Evolutionary conservation across 1,140 invertebrate genomes (phyloP).

Genomic region (Temnothorax curvispinosus): DNA sequence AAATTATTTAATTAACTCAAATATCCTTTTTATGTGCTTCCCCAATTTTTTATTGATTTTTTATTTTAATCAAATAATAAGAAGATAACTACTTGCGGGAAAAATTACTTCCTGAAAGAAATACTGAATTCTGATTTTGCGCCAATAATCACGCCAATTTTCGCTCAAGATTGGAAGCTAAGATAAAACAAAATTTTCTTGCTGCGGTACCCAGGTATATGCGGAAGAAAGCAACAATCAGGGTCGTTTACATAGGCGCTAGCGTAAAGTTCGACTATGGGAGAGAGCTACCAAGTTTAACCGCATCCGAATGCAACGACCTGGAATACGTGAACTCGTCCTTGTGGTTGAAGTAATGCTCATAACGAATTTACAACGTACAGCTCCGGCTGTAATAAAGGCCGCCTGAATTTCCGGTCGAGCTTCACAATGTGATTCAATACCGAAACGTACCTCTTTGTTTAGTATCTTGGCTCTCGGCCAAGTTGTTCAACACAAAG

Average conservation of each 20-base stretch:
- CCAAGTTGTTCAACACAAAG: background rate
- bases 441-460: background rate
- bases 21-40: background rate
- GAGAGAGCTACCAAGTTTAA: conserved; percentile 30
- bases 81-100: background rate
- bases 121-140: conserved; percentile 1
- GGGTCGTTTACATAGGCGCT: conserved; percentile 36
- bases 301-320: conserved; percentile 54
- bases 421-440: background rate
- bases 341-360: conserved; percentile 21
- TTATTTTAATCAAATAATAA: background rate
- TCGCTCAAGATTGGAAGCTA: background rate
- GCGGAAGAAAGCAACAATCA: conserved; percentile 16
- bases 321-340: conserved; percentile 51
- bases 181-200: conserved; percentile 5
- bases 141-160: conserved; percentile 17
- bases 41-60: background rate
- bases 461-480: background rate
- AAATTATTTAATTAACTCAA: background rate
- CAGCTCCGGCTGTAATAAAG: conserved; percentile 5
- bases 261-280: background rate
- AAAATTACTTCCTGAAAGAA: background rate
- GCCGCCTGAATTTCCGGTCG: background rate
- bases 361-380: conserved; percentile 14
- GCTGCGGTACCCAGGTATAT: conserved; percentile 9